Percentiles rank a stretch among this genome's conserved stretches.
Evolutionary conservation across 1,140 invertebrate species (phyloP).

Genomic region (Maconellicoccus hirsutus): DNA sequence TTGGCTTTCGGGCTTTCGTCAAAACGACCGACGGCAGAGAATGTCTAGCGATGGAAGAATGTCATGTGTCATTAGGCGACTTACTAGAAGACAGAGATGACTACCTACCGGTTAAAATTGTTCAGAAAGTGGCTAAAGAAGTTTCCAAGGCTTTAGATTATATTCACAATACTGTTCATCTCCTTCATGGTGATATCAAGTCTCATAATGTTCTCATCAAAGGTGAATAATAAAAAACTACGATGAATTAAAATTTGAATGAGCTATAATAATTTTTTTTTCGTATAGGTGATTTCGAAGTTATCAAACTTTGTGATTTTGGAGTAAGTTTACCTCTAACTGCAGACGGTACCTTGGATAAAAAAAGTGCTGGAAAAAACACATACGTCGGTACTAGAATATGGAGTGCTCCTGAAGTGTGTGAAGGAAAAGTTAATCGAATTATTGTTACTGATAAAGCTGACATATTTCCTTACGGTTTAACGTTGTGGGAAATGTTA

Average conservation of each 20-base stretch:
- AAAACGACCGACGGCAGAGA: constrained; percentile 42
- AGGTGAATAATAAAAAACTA: constrained; percentile 27
- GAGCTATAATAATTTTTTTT: constrained; percentile 20
- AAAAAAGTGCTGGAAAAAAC: constrained; percentile 39
- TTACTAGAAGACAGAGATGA: constrained; percentile 56
- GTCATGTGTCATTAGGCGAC: constrained; percentile 40
- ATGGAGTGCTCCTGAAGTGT: constrained; percentile 66
- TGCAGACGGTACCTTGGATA: constrained; percentile 39
- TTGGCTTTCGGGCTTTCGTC: constrained; percentile 61
- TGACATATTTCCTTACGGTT: constrained; percentile 68
- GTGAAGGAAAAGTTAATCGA: constrained; percentile 35
- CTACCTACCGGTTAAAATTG: constrained; percentile 42
- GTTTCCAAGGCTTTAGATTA: constrained; percentile 62
- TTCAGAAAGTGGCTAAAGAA: constrained; percentile 49
- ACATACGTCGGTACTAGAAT: constrained; percentile 42
- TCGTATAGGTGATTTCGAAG: constrained; percentile 58
- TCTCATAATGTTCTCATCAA: constrained; percentile 61
- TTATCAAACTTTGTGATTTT: constrained; percentile 74
- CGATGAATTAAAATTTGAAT: too few species aligned
- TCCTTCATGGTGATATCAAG: constrained; percentile 76
- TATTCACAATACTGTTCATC: constrained; percentile 54
- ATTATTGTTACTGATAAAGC: constrained; percentile 51
- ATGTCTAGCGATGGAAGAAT: constrained; percentile 42
- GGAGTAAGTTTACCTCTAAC: constrained; percentile 61
- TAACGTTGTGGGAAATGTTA: constrained; percentile 71